phyloP scores from a whole-genome alignment of 2,797 vertebrate species.

The Fratercula arctica region DNA sequence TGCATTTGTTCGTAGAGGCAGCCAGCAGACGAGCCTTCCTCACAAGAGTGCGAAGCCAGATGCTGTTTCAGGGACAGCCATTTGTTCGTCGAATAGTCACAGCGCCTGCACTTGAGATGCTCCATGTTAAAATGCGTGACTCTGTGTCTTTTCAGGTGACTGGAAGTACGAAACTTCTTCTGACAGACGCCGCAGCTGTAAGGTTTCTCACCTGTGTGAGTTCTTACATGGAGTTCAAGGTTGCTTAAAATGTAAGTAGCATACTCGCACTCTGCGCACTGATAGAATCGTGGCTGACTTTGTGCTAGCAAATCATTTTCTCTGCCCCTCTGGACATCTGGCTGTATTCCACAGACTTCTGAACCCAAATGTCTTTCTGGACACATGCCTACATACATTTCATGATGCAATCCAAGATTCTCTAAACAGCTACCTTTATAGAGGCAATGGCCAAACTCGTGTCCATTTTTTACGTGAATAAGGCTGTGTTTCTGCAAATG shows the following conservation, averaged over 20 bases:
- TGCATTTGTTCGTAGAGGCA: neutral
- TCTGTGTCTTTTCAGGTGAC: conserved; percentile 52
- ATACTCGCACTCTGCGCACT: conserved; percentile 37
- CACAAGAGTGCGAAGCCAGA: neutral
- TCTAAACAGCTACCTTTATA: neutral
- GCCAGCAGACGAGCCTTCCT: neutral
- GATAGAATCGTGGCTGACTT: neutral
- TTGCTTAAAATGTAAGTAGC: neutral
- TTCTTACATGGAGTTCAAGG: conserved; percentile 37
- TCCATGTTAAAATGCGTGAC: neutral
- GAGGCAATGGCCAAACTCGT: neutral
- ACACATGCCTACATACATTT: neutral
- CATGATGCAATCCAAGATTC: neutral
- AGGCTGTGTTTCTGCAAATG: conserved; percentile 30
- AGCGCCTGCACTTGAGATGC: conserved; percentile 20
- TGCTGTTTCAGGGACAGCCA: conserved; percentile 53
- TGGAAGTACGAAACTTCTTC: conserved; percentile 54
- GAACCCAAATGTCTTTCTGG: neutral
- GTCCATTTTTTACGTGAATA: neutral
- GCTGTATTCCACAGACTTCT: neutral
- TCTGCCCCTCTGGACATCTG: neutral
- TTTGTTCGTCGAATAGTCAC: conserved; percentile 29
- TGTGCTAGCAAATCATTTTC: neutral
- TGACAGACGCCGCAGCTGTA: conserved; percentile 37
- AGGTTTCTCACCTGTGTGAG: conserved; percentile 60